These are phyloP conservation scores for Hemicordylus capensis DNA, from an alignment of 2,113 vertebrate species.

Conservation along the genomic window DNA sequence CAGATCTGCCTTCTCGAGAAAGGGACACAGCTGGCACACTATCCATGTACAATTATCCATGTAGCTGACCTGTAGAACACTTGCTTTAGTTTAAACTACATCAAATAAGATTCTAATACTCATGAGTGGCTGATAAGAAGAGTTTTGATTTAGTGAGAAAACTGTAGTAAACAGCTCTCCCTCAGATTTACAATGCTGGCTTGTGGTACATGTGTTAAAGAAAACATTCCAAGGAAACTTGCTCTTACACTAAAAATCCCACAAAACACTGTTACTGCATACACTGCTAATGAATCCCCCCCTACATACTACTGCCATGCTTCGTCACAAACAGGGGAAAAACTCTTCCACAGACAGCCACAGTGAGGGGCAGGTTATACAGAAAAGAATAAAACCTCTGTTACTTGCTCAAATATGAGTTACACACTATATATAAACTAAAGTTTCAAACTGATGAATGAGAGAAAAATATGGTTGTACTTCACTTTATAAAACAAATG, in stretches of 20 bases:
- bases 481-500: slow-evolving; percentile 50
- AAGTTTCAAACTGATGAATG: slow-evolving; percentile 60
- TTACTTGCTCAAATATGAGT: slow-evolving; percentile 40
- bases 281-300: background rate
- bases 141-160: background rate
- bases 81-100: background rate
- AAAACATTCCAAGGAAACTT: background rate
- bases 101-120: background rate
- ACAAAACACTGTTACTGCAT: slow-evolving; percentile 1
- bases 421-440: slow-evolving; percentile 52
- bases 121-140: background rate
- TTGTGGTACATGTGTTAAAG: background rate
- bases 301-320: slow-evolving; percentile 41
- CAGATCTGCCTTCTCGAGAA: no score
- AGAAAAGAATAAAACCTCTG: slow-evolving; percentile 20
- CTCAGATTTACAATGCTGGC: background rate
- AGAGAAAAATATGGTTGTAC: slow-evolving; percentile 48
- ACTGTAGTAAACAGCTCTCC: background rate
- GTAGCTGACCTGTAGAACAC: background rate
- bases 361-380: slow-evolving; percentile 34
- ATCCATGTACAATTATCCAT: no score
- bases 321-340: slow-evolving; percentile 49
- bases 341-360: slow-evolving; percentile 50
- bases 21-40: no score
- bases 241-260: background rate